Percentiles rank a stretch among this genome's conserved stretches.
Evolutionary conservation across 53 echinoderm and acorn worm species (phyloP).

Genomic region (Apostichopus leukothele): DNA sequence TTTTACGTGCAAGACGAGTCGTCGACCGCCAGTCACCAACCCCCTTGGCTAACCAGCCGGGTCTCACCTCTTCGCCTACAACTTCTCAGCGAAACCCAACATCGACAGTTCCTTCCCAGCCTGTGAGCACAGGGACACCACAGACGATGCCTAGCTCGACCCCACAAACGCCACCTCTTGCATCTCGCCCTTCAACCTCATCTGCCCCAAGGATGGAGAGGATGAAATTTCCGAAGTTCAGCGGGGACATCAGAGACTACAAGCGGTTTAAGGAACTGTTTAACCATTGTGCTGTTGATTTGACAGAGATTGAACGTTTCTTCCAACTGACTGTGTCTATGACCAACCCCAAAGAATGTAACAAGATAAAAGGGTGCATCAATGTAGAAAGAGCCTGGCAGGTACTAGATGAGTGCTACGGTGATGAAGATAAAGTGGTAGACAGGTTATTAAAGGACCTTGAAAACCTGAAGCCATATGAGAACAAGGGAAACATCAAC

Average conservation of each 20-base stretch:
- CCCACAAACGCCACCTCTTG: neutral
- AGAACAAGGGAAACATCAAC: slow-evolving; percentile 61
- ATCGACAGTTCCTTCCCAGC: neutral
- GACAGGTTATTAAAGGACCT: slow-evolving; percentile 73
- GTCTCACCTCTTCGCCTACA: slow-evolving; percentile 48
- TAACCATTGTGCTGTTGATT: slow-evolving; percentile 49
- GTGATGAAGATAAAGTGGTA: slow-evolving; percentile 1
- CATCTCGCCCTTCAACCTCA: neutral
- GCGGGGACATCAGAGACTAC: slow-evolving; percentile 60
- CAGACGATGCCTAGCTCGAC: slow-evolving; percentile 10
- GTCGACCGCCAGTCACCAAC: slow-evolving; percentile 36
- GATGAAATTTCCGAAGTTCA: slow-evolving; percentile 75
- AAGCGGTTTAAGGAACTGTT: slow-evolving; percentile 62
- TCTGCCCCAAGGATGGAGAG: slow-evolving; percentile 59
- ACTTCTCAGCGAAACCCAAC: slow-evolving; percentile 39
- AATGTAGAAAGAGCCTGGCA: slow-evolving; percentile 12
- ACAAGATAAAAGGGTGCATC: slow-evolving; percentile 60
- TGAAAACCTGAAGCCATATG: slow-evolving; percentile 64
- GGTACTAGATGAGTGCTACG: too few species aligned
- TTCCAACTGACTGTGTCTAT: slow-evolving; percentile 69
- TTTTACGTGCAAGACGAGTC: slow-evolving; percentile 45
- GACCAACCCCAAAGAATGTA: slow-evolving; percentile 57
- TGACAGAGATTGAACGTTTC: slow-evolving; percentile 70
- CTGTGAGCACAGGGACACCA: slow-evolving; percentile 17
- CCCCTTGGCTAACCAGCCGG: slow-evolving; percentile 26